Evolutionary conservation across 2,113 vertebrate species (phyloP).

Genomic region (Natator depressus): DNA sequence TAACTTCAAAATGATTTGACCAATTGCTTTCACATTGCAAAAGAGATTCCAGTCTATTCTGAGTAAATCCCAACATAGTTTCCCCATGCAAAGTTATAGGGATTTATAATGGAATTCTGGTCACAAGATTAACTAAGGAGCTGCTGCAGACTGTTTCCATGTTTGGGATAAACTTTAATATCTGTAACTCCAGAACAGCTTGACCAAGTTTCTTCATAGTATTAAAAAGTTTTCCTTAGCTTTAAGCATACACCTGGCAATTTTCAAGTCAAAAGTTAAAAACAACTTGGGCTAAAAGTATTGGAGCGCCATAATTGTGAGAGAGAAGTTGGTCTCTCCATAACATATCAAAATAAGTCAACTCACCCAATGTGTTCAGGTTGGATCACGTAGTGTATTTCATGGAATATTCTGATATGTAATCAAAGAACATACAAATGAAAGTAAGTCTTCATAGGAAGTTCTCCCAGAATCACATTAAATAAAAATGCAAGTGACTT

Average conservation of each 20-base stretch:
- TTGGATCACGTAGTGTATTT: not conserved
- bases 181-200: not conserved
- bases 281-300: not conserved
- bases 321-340: not conserved
- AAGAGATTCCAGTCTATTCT: not conserved
- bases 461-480: not conserved
- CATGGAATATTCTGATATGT: not conserved
- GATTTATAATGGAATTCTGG: not conserved
- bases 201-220: not conserved
- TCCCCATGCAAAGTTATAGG: not conserved
- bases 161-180: not conserved
- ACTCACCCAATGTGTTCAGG: not conserved
- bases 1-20: not conserved
- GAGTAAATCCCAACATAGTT: not conserved
- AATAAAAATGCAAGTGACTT: not conserved
- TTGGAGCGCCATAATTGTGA: not conserved
- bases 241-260: accelerated
- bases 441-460: not conserved
- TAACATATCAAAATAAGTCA: not conserved
- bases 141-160: not conserved
- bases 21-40: not conserved
- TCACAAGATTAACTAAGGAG: not conserved
- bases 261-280: not conserved
- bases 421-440: no score
- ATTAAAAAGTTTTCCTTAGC: not conserved